Base-by-base conservation (phyloP, 2,888 invertebrate genomes). In the Dusona sp. region DNA sequence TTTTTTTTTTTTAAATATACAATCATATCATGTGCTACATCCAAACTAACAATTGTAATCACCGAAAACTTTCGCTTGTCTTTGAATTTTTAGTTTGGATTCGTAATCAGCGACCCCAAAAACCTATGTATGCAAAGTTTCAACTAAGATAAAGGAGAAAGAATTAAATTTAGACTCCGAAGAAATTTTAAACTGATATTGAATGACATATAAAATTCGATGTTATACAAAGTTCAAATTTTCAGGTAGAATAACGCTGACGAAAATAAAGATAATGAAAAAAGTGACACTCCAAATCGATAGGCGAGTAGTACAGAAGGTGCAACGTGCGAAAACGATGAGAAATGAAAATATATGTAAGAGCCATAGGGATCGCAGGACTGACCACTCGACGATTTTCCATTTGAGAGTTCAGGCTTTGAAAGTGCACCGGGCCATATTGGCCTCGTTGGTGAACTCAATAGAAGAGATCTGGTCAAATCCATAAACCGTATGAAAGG, bases 401-500 rank as follows among this genome's bases (percentile, higher is more conserved):
- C 87, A 84, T 86, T 86, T 83, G 70, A 83, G 86, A 80, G 84
- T 84, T 70, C 54, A 79, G 75, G 85, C 79, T 85, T 86, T 84
- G 79, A 79, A 79, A 79, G 64, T 57, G 61, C 70, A 54, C 79
- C 74, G 54, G 54, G 65, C n/a, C 45, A 72, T 72, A 79, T 79
- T 61, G 70, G 87, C 72, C 74, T 85, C 82, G 83, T 83, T 87
- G 89, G 85, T 80, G 65, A 68, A 74, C 83, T 87, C 88, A 89
- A 88, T 88, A 70, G 83, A 74, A 54, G 54, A 61, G 29, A 61
- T 84, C 73, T 67, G 85, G 85, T 73, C 84, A 86, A 85, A 87
- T 88, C 87, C 89, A 81, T 87, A 85, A 87, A 87, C 85, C 81
- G 84, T 78, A 80, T 84, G 84, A 75, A 81, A 84, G 74, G 61